A percentile compares a stretch with the other conserved stretches of the same genome.
These are phyloP conservation scores for Drosophila picticornis DNA, from an alignment of 2,888 invertebrate genomes.

Conservation along the genomic window DNA sequence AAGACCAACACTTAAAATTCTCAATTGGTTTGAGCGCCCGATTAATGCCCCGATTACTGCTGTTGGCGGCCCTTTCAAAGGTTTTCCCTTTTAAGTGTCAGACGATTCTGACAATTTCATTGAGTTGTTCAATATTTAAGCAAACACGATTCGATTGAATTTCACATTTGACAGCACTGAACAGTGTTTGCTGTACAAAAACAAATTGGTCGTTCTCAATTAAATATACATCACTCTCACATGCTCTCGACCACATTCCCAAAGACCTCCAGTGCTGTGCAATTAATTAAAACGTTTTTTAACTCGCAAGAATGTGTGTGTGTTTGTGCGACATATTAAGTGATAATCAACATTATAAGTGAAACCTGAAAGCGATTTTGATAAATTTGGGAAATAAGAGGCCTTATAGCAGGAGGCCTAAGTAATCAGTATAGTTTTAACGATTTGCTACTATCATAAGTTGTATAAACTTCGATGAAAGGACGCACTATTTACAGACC, in stretches of 20 bases:
- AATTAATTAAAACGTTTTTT: not conserved
- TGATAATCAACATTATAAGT: not conserved
- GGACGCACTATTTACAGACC: not conserved
- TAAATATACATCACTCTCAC: not conserved
- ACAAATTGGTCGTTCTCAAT: not conserved
- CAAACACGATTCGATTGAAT: not conserved
- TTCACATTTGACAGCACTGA: constrained; percentile 1
- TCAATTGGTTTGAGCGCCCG: not conserved
- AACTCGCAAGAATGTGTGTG: not conserved
- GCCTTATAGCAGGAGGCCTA: not conserved
- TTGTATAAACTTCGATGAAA: not conserved
- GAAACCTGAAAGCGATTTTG: not conserved
- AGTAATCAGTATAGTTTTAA: not conserved
- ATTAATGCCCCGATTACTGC: too few species aligned
- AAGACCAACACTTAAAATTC: not conserved
- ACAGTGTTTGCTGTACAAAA: not conserved
- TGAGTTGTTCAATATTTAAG: not conserved
- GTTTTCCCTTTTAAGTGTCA: not conserved
- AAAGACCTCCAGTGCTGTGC: too few species aligned
- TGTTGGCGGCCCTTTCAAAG: not conserved
- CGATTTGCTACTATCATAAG: not conserved
- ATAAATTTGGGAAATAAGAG: not conserved
- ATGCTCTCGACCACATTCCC: not conserved
- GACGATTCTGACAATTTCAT: constrained; percentile 1
- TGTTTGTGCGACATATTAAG: not conserved